Evolutionary conservation across 2,113 vertebrate genomes (phyloP).

Genomic region (Hiodon alosoides): DNA sequence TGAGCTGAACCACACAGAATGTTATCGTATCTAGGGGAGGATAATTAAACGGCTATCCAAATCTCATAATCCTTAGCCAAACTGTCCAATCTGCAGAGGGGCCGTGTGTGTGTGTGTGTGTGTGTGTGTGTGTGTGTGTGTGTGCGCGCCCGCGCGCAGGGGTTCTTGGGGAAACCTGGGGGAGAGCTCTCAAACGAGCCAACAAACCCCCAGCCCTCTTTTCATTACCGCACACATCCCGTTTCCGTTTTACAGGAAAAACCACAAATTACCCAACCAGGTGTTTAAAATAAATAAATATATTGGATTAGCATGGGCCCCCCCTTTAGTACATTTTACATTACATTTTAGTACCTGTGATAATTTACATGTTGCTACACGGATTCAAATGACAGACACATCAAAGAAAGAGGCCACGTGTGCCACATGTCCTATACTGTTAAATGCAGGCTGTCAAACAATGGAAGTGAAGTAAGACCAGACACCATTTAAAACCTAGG

Average conservation of each 20-base stretch:
- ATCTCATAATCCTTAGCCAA: conserved; percentile 48
- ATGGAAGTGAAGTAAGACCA: background rate
- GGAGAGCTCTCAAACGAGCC: too few species aligned
- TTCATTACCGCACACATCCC: too few species aligned
- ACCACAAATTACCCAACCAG: too few species aligned
- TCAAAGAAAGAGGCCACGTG: background rate
- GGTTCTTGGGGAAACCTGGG: background rate
- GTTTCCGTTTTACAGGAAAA: too few species aligned
- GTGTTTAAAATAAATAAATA: too few species aligned
- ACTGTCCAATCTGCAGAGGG: conserved; percentile 25
- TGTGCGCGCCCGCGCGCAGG: background rate
- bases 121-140: background rate
- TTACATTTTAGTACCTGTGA: background rate
- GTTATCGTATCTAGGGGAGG: conserved; percentile 49
- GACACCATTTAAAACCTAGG: background rate
- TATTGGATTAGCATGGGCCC: too few species aligned
- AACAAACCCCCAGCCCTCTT: too few species aligned
- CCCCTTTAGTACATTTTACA: too few species aligned
- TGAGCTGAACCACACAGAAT: conserved; percentile 32
- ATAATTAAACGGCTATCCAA: conserved; percentile 57
- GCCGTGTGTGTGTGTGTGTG: background rate
- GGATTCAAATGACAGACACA: background rate
- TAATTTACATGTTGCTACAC: background rate
- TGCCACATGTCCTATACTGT: background rate
- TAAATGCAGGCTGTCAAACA: background rate